These are phyloP conservation scores for Aptenodytes forsteri DNA, from an alignment of 2,113 vertebrate species.

Conservation along the genomic window DNA sequence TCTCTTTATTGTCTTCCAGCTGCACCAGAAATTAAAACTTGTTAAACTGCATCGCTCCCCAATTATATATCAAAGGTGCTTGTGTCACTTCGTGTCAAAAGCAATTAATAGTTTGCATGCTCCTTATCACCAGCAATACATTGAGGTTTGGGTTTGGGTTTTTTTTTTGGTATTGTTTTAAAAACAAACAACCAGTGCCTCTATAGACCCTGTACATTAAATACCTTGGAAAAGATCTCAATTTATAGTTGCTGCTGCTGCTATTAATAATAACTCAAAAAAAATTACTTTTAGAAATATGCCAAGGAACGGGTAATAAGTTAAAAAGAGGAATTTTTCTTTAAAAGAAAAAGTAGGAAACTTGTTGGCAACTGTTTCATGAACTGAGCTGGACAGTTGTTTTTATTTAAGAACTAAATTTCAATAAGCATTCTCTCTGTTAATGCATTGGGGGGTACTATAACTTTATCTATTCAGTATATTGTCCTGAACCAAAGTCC, in stretches of 20 bases:
- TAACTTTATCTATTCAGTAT: not conserved
- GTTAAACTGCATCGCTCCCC: constrained; percentile 57
- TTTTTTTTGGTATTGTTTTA: not conserved
- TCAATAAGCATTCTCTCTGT: not conserved
- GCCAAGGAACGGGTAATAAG: not conserved
- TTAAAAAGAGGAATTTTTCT: not conserved
- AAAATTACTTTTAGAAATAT: not conserved
- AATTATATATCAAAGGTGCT: constrained; percentile 67
- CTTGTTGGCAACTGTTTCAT: not conserved
- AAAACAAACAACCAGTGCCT: not conserved
- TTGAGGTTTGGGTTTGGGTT: not conserved
- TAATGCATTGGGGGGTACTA: not conserved
- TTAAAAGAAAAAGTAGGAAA: not conserved
- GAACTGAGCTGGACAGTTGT: not conserved
- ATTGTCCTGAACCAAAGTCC: not conserved
- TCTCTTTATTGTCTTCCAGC: constrained; percentile 71
- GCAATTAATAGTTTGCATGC: constrained; percentile 31
- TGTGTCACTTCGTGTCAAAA: constrained; percentile 56
- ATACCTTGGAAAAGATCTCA: not conserved
- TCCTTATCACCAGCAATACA: not conserved
- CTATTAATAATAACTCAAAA: not conserved
- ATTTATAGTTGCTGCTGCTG: not conserved
- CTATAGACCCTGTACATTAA: not conserved
- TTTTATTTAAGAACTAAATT: not conserved
- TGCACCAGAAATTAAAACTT: constrained; percentile 72